phyloP scores from a whole-genome alignment of 2,888 invertebrate genomes.

The Amiota mariae region DNA sequence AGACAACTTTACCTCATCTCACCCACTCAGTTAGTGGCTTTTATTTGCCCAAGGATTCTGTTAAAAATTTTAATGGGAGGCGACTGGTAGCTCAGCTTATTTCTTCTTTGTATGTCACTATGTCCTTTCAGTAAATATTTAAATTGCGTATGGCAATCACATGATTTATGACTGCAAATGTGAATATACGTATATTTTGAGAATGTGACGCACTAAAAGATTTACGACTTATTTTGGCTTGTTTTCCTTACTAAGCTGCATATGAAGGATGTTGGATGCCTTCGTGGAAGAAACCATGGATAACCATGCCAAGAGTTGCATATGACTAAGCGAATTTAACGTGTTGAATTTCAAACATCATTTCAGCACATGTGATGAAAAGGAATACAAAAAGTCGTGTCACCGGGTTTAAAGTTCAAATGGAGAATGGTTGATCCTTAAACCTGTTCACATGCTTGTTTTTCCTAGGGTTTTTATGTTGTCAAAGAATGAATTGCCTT shows the following conservation, averaged over 20 bases:
- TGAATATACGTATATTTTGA: background rate
- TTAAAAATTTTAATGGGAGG: background rate
- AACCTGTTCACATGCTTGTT: background rate
- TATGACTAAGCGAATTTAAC: slow-evolving; percentile 1
- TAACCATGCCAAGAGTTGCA: background rate
- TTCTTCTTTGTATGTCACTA: slow-evolving; percentile 28
- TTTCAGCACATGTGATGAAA: background rate
- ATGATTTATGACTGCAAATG: slow-evolving; percentile 47
- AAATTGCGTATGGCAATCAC: slow-evolving; percentile 53
- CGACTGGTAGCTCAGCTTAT: too few relatives aligned
- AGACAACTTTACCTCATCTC: background rate
- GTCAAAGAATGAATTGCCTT: too few relatives aligned
- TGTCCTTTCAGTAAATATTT: slow-evolving; percentile 51
- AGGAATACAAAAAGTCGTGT: slow-evolving; percentile 20
- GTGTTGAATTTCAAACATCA: background rate
- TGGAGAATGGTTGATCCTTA: background rate
- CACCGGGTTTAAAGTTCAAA: background rate
- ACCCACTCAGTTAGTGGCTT: background rate
- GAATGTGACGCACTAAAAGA: slow-evolving; percentile 38
- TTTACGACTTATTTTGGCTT: slow-evolving; percentile 41
- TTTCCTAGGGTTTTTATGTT: background rate
- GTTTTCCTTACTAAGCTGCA: background rate
- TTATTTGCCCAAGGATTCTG: background rate
- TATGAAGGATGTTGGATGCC: slow-evolving; percentile 23
- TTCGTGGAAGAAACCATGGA: background rate